These are phyloP conservation scores for Nettapus auritus DNA, from an alignment of 2,113 vertebrate genomes.

Conservation along the genomic window DNA sequence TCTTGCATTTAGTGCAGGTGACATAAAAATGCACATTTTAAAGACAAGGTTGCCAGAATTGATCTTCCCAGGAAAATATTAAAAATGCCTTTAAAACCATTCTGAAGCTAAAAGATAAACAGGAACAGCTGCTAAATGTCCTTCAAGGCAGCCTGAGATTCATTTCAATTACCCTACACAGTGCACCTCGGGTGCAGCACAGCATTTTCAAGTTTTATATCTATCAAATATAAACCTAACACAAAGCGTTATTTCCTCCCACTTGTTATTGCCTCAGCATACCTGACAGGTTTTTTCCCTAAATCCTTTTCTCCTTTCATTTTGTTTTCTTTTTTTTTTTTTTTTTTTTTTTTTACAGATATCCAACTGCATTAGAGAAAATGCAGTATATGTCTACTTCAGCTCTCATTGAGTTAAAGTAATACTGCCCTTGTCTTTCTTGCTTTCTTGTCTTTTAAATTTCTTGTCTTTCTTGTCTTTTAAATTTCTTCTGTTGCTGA, in stretches of 20 bases:
- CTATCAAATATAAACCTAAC: slow-evolving; percentile 54
- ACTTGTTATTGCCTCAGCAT: slow-evolving; percentile 51
- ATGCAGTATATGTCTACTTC: background rate
- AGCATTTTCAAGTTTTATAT: slow-evolving; percentile 67
- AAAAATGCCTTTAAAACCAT: slow-evolving; percentile 66
- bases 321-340: background rate
- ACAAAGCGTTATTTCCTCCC: slow-evolving; percentile 47
- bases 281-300: slow-evolving; percentile 31
- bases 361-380: background rate
- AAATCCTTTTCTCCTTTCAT: slow-evolving; percentile 43
- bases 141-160: slow-evolving; percentile 62
- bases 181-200: slow-evolving; percentile 63
- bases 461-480: background rate
- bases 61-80: slow-evolving; percentile 71
- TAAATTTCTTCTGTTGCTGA: background rate
- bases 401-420: background rate
- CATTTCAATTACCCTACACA: slow-evolving; percentile 69
- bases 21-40: slow-evolving; percentile 70
- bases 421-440: background rate
- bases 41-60: slow-evolving; percentile 55
- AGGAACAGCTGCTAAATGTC: slow-evolving; percentile 77
- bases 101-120: slow-evolving; percentile 71
- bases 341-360: background rate
- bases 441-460: background rate
- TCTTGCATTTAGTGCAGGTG: slow-evolving; percentile 38